phyloP scores from a whole-genome alignment of 2,888 invertebrate genomes.

The Nyleta sp. region DNA sequence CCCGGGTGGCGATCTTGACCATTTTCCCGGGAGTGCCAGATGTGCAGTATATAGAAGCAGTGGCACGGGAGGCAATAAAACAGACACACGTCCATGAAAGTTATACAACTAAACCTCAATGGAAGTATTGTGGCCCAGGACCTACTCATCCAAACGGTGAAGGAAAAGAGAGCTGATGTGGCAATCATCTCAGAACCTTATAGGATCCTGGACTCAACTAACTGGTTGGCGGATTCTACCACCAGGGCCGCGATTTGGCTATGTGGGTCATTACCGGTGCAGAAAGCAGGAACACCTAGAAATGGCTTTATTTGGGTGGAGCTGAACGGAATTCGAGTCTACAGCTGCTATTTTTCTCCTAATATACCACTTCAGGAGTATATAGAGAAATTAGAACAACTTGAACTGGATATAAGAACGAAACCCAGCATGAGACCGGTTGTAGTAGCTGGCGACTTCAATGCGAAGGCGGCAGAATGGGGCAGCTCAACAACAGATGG shows the following conservation, averaged over 20 bases:
- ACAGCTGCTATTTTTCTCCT: background rate
- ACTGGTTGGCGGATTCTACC: background rate
- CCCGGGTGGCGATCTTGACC: background rate
- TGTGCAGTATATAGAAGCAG: background rate
- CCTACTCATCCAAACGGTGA: conserved; percentile 52
- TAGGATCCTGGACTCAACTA: conserved; percentile 14
- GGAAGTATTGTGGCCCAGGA: conserved; percentile 47
- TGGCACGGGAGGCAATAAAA: background rate
- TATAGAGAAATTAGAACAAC: background rate
- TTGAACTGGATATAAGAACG: background rate
- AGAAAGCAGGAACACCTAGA: background rate
- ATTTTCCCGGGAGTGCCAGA: background rate
- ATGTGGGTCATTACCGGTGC: background rate
- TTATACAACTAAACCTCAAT: background rate
- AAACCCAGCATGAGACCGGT: background rate
- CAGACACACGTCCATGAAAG: background rate
- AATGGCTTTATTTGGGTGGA: background rate
- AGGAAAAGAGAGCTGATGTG: conserved; percentile 41
- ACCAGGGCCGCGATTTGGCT: background rate
- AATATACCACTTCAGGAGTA: background rate
- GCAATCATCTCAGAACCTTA: conserved; percentile 55
- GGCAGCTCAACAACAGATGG: background rate
- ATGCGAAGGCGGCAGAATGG: background rate
- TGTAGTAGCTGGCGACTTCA: conserved; percentile 2
- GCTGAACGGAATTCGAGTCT: background rate